Evolutionary conservation across 2,113 vertebrate genomes (phyloP), one percentile per base, ranked within the genome.

Genomic region (Centropus bengalensis): DNA sequence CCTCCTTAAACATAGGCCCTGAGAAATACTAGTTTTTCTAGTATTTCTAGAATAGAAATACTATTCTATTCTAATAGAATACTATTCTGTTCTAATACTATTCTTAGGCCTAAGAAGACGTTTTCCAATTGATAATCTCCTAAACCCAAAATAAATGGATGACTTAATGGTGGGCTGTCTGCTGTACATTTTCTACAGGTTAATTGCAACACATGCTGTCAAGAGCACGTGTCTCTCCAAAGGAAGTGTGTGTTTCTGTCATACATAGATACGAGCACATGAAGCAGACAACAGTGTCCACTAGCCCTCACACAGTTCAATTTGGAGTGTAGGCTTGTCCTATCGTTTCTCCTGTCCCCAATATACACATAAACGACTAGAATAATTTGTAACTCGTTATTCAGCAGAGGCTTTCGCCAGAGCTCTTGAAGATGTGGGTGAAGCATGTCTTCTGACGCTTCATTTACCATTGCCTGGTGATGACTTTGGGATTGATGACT

Each of bases 351-450:
- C 28, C 45, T 74, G 64, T 12, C 59, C 52, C 49, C 38, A 45
- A 52, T 4, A 58, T 0, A 18, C 42, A 85, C 59, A 32, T 36
- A 77, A 78, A 81, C 8, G 18, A 73, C 47, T 33, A 1, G 0
- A 40, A 58, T 32, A 62, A 52, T 51, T 75, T 0, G 0, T 38
- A 71, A 83, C 28, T 75, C 7, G 0, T n/a, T 40, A 26, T 14
- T 40, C 77, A 88, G 82, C 60, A 92, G 86, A 36, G 85, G 45
- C 19, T 73, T 32, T 74, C 33, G 49, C 42, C n/a, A 17, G 8
- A 59, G 27, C 20, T 15, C 14, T 42, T 42, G 56, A 69, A 2
- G 36, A 74, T 14, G 19, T 21, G 33, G 38, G n/a, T 66, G 19
- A 86, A 73, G 23, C 18, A 14, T 12, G 24, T 20, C 75, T 82